A percentile compares a stretch with the other conserved stretches of the same genome.
phyloP scores from a whole-genome alignment of 2,113 vertebrate genomes.

The Brachypodius melanocephalos region DNA sequence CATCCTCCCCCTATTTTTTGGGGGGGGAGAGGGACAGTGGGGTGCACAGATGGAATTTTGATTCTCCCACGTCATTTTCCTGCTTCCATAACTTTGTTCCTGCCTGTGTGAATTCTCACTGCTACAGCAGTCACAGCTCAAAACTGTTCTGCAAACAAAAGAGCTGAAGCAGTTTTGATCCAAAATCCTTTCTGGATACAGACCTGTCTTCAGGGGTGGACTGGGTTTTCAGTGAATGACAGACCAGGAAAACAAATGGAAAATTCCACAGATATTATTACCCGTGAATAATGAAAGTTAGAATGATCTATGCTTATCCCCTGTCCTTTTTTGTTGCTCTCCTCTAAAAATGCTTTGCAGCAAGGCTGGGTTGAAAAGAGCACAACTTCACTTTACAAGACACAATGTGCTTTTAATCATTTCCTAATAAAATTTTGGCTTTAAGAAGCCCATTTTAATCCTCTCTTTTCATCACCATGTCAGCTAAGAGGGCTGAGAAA shows the following conservation, averaged over 20 bases:
- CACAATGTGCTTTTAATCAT: neutral
- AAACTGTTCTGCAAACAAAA: neutral
- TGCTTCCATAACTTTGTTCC: neutral
- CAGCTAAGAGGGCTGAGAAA: neutral
- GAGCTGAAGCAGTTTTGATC: neutral
- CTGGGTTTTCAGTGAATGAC: neutral
- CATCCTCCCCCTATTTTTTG: neutral
- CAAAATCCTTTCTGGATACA: neutral
- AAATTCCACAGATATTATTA: neutral
- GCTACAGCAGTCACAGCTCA: neutral
- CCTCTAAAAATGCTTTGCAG: neutral
- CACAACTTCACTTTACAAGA: neutral
- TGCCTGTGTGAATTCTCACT: neutral
- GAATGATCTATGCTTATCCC: neutral
- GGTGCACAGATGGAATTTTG: neutral
- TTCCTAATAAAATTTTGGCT: slow-evolving; percentile 5
- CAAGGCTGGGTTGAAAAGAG: neutral
- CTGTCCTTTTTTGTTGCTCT: neutral
- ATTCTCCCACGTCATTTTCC: neutral
- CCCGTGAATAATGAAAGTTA: neutral
- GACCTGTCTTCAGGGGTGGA: neutral
- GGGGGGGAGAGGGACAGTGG: rapidly evolving
- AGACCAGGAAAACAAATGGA: neutral
- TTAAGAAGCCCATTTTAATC: slow-evolving; percentile 5
- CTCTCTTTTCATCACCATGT: neutral